A percentile compares a stretch with the other conserved stretches of the same genome.
Evolutionary conservation across 2,888 invertebrate species (phyloP).

Genomic region (Conus canariensis): DNA sequence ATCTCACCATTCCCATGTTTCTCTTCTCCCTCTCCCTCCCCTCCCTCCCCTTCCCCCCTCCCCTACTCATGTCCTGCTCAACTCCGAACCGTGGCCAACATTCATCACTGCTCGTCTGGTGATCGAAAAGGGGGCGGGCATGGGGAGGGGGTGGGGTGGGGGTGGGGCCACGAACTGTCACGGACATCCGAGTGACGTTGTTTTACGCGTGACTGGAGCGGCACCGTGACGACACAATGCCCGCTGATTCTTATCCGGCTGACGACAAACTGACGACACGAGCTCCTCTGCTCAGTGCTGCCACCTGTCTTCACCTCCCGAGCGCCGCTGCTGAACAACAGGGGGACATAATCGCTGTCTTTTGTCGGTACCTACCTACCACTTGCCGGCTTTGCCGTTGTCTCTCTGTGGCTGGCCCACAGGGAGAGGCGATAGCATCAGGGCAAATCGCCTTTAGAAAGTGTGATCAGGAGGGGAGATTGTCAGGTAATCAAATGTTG

Average conservation of each 20-base stretch:
- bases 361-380: slow-evolving; percentile 37
- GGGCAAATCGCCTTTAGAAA: slow-evolving; percentile 1
- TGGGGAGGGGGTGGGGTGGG: background rate
- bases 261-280: slow-evolving; percentile 11
- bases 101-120: background rate
- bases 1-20: no score
- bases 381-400: slow-evolving; percentile 24
- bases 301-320: background rate
- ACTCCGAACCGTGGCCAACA: background rate
- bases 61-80: background rate
- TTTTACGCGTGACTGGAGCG: background rate
- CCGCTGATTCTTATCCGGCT: slow-evolving; percentile 9
- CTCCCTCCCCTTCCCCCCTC: background rate
- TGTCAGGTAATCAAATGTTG: slow-evolving; percentile 3
- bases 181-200: background rate
- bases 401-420: background rate
- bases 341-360: background rate
- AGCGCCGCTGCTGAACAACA: background rate
- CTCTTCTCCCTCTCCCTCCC: no score
- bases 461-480: slow-evolving; percentile 4
- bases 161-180: background rate
- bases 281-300: background rate
- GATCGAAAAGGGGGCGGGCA: background rate
- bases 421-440: background rate
- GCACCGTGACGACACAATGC: background rate